Evolutionary conservation across 2,888 invertebrate species (phyloP).

Genomic region (Erebia aethiops): DNA sequence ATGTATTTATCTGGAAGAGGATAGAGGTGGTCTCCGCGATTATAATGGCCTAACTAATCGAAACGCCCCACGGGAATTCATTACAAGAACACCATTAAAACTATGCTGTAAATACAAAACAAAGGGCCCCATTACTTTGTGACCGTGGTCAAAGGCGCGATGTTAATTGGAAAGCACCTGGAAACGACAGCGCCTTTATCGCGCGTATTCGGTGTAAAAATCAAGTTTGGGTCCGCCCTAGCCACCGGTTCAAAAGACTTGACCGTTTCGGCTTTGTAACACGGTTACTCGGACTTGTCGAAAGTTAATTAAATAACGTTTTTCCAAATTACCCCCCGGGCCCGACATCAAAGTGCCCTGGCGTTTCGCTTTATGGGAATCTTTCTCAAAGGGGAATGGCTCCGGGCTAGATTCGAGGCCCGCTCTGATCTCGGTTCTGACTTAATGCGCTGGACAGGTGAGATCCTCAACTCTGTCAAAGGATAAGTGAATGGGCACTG

Average conservation of each 20-base stretch:
- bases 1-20: too few relatives aligned
- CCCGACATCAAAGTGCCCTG: constrained; percentile 73
- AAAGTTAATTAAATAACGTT: constrained; percentile 83
- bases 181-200: constrained; percentile 80
- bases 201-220: constrained; percentile 78
- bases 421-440: constrained; percentile 57
- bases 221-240: constrained; percentile 64
- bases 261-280: constrained; percentile 79
- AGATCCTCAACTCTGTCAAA: constrained; percentile 61
- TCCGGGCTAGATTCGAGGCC: constrained; percentile 67
- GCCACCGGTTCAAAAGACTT: constrained; percentile 70
- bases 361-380: constrained; percentile 63
- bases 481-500: constrained; percentile 37
- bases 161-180: constrained; percentile 82
- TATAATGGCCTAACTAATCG: constrained; percentile 23
- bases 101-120: constrained; percentile 65
- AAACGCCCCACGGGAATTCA: constrained; percentile 47
- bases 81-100: constrained; percentile 65
- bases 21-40: not conserved
- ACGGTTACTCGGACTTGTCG: constrained; percentile 81
- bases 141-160: constrained; percentile 76
- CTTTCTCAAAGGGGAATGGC: constrained; percentile 74
- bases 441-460: constrained; percentile 67
- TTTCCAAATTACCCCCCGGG: constrained; percentile 80
- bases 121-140: constrained; percentile 65